phyloP scores from a whole-genome alignment of 2,797 vertebrate species.

The Mionectes olivaceus region DNA sequence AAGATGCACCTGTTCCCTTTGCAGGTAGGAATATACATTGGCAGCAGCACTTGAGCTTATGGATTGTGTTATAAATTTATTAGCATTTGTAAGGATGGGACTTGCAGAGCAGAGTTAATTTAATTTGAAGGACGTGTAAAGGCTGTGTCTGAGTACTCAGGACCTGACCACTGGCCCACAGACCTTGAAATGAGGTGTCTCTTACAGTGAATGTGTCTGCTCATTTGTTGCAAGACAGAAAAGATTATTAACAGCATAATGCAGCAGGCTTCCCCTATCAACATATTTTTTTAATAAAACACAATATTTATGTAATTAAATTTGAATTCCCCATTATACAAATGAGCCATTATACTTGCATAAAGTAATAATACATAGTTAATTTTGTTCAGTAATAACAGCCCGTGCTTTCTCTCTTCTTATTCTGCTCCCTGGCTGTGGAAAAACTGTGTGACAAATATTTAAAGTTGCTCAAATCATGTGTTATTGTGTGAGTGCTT shows the following conservation, averaged over 20 bases:
- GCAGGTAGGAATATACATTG: slow-evolving; percentile 85
- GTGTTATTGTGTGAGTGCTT: slow-evolving; percentile 39
- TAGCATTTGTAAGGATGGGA: background rate
- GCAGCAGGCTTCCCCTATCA: background rate
- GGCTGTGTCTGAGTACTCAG: background rate
- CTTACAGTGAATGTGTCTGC: background rate
- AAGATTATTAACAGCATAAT: background rate
- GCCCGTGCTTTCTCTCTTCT: background rate
- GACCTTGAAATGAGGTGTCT: background rate
- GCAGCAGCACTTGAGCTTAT: background rate
- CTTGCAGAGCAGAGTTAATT: background rate
- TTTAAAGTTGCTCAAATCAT: slow-evolving; percentile 26
- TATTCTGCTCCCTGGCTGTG: background rate
- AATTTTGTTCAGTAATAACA: background rate
- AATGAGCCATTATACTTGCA: background rate
- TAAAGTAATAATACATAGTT: background rate
- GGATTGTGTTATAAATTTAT: background rate
- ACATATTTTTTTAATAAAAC: background rate
- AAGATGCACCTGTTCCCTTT: slow-evolving; percentile 94
- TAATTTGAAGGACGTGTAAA: background rate
- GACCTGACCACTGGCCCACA: background rate
- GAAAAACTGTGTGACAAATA: background rate
- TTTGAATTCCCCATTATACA: background rate
- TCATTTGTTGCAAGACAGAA: slow-evolving; percentile 78
- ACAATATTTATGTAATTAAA: background rate